Conservation (phyloP, 2,888 invertebrate genomes). For the Melipona beecheii region DNA sequence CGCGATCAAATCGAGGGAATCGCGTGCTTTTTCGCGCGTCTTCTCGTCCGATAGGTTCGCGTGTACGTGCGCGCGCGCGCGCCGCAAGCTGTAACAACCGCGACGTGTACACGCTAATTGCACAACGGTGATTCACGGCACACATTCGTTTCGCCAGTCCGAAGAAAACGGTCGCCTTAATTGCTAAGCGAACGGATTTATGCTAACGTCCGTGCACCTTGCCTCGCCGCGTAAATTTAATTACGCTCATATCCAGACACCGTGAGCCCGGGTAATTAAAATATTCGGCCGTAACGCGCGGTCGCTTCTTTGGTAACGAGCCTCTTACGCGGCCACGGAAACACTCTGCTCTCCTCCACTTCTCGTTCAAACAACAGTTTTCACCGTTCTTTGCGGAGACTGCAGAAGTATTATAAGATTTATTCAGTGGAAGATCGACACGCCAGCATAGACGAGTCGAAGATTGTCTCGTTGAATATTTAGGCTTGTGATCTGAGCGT, state of each 20-base stretch:
- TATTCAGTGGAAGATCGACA: too few relatives aligned
- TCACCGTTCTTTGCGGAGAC: too few relatives aligned
- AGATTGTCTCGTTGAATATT: too few relatives aligned
- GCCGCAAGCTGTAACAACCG: constrained; percentile 28
- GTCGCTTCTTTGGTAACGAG: constrained; percentile 12
- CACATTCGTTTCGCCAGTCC: constrained; percentile 50
- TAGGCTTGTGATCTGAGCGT: too few relatives aligned
- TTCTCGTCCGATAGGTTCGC: constrained; percentile 25
- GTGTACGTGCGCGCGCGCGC: constrained; percentile 1
- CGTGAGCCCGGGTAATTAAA: constrained; percentile 57
- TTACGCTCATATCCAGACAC: constrained; percentile 58
- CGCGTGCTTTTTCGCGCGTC: constrained; percentile 18
- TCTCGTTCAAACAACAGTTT: not conserved
- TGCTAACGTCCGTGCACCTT: constrained; percentile 56
- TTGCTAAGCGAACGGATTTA: constrained; percentile 66
- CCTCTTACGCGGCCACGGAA: not conserved
- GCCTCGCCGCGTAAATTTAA: constrained; percentile 60
- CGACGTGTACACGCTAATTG: constrained; percentile 54
- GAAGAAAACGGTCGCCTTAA: constrained; percentile 64
- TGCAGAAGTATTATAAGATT: too few relatives aligned
- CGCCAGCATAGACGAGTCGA: too few relatives aligned
- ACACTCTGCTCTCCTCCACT: not conserved
- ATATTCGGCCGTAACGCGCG: constrained; percentile 50
- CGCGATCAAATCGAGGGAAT: not conserved
- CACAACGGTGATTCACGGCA: constrained; percentile 63